These are phyloP conservation scores for Dipodomys merriami DNA, from an alignment of 2,113 vertebrate genomes.

Conservation along the genomic window DNA sequence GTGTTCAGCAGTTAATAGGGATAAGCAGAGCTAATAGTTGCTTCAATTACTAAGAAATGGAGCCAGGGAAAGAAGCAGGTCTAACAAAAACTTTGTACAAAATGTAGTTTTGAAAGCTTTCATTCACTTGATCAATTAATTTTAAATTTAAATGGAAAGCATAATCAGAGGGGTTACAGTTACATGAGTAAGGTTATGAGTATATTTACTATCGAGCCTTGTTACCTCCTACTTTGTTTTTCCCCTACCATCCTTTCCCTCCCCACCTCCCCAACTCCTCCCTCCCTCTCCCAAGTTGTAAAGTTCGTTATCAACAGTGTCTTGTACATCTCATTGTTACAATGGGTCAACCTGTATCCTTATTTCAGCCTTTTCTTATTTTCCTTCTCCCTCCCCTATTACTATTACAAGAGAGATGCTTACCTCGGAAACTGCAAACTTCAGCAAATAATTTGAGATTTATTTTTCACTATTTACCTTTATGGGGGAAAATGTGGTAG, in stretches of 20 bases:
- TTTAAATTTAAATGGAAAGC: background rate
- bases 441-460: background rate
- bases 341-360: too few species aligned
- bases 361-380: too few species aligned
- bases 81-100: background rate
- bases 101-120: background rate
- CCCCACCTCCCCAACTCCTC: too few species aligned
- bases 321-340: too few species aligned
- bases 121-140: conserved; percentile 22
- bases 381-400: background rate
- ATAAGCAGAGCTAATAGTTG: conserved; percentile 24
- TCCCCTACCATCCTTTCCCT: too few species aligned
- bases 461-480: background rate
- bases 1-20: conserved; percentile 1
- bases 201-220: too few species aligned
- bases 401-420: background rate
- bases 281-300: too few species aligned
- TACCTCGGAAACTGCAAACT: background rate
- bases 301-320: too few species aligned
- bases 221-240: too few species aligned
- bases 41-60: background rate
- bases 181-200: too few species aligned
- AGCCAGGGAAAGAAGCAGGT: background rate
- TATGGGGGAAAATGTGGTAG: background rate
- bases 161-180: too few species aligned